A percentile compares a stretch with the other conserved stretches of the same genome.
phyloP scores from a whole-genome alignment of 2,888 invertebrate species.

The Tinea pellionella region DNA sequence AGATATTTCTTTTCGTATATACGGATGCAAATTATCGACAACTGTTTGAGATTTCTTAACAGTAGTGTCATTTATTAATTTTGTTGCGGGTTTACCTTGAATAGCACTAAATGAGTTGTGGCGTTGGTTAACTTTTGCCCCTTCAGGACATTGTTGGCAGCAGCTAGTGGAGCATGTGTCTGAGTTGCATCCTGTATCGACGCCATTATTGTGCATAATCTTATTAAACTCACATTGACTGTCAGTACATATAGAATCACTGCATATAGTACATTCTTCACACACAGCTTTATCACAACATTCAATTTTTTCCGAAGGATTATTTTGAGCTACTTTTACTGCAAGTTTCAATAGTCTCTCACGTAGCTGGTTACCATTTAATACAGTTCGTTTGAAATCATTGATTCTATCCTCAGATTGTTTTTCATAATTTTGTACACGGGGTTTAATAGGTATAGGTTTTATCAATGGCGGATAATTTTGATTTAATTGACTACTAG shows the following conservation, averaged over 20 bases:
- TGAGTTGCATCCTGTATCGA: constrained; percentile 53
- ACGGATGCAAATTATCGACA: constrained; percentile 60
- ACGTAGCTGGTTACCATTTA: constrained; percentile 75
- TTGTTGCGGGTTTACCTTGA: constrained; percentile 46
- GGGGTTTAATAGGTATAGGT: constrained; percentile 19
- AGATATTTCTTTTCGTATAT: constrained; percentile 61
- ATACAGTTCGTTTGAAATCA: constrained; percentile 57
- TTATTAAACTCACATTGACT: constrained; percentile 64
- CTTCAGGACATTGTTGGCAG: constrained; percentile 47
- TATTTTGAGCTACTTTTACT: constrained; percentile 55
- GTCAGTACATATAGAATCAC: constrained; percentile 62
- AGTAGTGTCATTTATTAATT: constrained; percentile 38
- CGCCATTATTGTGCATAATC: constrained; percentile 53
- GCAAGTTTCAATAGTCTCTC: constrained; percentile 74
- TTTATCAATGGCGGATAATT: constrained; percentile 46
- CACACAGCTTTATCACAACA: constrained; percentile 65
- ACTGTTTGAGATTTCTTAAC: constrained; percentile 62
- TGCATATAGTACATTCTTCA: constrained; percentile 63
- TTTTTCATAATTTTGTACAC: constrained; percentile 25
- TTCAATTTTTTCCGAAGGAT: constrained; percentile 59
- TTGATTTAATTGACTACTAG: constrained; percentile 63
- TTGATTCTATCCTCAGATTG: constrained; percentile 44
- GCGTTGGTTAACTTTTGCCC: constrained; percentile 47
- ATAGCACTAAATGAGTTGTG: constrained; percentile 62
- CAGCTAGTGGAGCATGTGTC: constrained; percentile 56